Conservation (phyloP, 1,140 invertebrate species). For the Lordiphosa stackelbergi region DNA sequence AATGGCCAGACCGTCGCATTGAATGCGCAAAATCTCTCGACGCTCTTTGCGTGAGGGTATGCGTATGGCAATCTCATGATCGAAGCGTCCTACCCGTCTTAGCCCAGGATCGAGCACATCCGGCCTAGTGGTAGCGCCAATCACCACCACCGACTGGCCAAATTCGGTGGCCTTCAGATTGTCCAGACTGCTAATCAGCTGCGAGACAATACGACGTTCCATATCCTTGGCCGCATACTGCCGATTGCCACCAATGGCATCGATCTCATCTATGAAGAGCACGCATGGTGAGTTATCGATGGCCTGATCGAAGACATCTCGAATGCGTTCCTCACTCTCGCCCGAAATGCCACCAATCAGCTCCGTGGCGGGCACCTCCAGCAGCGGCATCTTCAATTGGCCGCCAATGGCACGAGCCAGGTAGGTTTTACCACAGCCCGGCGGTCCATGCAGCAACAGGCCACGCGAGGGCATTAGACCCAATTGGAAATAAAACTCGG, state of each 20-base stretch:
- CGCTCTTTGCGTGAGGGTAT: slow-evolving; percentile 93
- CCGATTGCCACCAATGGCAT: slow-evolving; percentile 91
- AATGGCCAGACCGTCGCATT: slow-evolving; percentile 84
- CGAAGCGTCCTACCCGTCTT: slow-evolving; percentile 92
- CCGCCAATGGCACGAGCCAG: slow-evolving; percentile 95
- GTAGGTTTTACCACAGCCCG: slow-evolving; percentile 78
- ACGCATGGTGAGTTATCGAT: slow-evolving; percentile 86
- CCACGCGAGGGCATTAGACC: slow-evolving; percentile 87
- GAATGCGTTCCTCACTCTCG: slow-evolving; percentile 94
- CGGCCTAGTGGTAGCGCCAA: slow-evolving; percentile 96
- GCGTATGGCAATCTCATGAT: slow-evolving; percentile 94
- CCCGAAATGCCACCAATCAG: slow-evolving; percentile 96
- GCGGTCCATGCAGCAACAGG: slow-evolving; percentile 81
- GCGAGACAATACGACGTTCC: slow-evolving; percentile 95
- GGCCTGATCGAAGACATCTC: slow-evolving; percentile 93
- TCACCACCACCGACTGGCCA: slow-evolving; percentile 87
- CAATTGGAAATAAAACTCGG: slow-evolving; percentile 87
- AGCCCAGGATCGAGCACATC: slow-evolving; percentile 96
- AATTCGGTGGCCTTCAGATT: slow-evolving; percentile 82
- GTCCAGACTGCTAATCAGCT: slow-evolving; percentile 93
- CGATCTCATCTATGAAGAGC: slow-evolving; percentile 96
- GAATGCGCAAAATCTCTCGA: slow-evolving; percentile 85
- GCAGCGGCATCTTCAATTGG: slow-evolving; percentile 84
- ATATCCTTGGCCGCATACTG: slow-evolving; percentile 94
- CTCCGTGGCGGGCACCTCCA: slow-evolving; percentile 93